Base-by-base conservation (phyloP, 2,888 invertebrate species). In the Nemotelus pantherinus region DNA sequence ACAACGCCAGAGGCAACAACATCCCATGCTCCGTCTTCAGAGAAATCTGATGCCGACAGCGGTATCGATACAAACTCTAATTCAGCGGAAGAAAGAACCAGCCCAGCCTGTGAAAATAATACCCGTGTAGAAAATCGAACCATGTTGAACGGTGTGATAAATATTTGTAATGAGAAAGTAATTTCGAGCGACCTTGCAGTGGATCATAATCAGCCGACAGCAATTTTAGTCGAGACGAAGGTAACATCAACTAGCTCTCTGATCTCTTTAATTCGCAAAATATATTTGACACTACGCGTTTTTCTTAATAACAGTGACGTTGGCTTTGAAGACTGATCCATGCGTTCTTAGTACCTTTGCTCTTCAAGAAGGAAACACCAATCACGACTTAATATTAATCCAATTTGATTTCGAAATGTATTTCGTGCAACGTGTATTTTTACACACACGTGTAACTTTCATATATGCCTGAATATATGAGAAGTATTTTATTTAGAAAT, bases 221-320 rank as follows among this genome's bases (percentile, higher is more conserved):
- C 70, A 43, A 43, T 70, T 70, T 47, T 70, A 43, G 70, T 70
- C 3, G 70, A 70, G 25, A 70, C 55, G 5, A 70, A 70, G 68
- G 68, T 70, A 53, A 65, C n/a, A 3, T n/a, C 10, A 45, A 45
- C 45, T 45, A 41, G 25, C 4, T 58, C 25, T 25, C 25, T 58
- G 25, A 10, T 58, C n/a, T 58, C 25, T 25, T 25, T 25, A 25
- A 25, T 6, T 47, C 6, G 43, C 43, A 53, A 65, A 39, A 65
- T 43, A 39, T 65, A 4, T 45, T 65, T 44, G 4, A 7, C 53
- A 53, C 6, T 45, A 45, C 4, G 5, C 3, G 43, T 41, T 41
- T 65, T n/a, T 70, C 41, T 53, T 70, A 41, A 41, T 53, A 43
- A 7, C 70, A 70, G 70, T 70, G 70, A 70, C 70, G 43, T 70